These are phyloP conservation scores for Phalacrocorax pelagicus DNA, from an alignment of 2,113 vertebrate genomes.

Conservation along the genomic window DNA sequence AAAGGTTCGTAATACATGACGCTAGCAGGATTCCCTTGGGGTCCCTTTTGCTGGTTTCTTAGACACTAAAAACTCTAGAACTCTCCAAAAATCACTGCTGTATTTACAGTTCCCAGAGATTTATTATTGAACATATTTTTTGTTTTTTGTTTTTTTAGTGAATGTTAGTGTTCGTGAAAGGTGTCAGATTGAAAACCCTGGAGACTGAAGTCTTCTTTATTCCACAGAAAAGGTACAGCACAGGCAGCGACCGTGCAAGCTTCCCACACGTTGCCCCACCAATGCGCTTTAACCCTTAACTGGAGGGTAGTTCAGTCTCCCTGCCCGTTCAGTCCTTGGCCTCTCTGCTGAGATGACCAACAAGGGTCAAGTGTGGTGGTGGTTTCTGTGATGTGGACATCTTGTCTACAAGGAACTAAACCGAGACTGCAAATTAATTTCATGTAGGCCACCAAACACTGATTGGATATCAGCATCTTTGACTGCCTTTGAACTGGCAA, in stretches of 20 bases:
- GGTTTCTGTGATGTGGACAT: slow-evolving; percentile 53
- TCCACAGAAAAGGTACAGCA: slow-evolving; percentile 73
- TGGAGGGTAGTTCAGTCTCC: slow-evolving; percentile 66
- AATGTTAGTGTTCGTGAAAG: slow-evolving; percentile 69
- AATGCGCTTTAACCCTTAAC: slow-evolving; percentile 50
- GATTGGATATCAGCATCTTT: slow-evolving; percentile 11
- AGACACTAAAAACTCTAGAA: slow-evolving; percentile 37
- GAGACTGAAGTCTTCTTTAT: slow-evolving; percentile 75
- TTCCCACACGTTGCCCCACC: slow-evolving; percentile 61
- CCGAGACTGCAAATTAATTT: slow-evolving; percentile 31
- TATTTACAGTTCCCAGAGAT: slow-evolving; percentile 51
- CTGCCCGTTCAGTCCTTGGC: slow-evolving; percentile 49
- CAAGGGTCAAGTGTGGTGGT: slow-evolving; percentile 56
- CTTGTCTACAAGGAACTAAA: slow-evolving; percentile 19
- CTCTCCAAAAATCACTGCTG: slow-evolving; percentile 39
- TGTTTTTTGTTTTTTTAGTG: slow-evolving; percentile 70
- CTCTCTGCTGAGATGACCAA: slow-evolving; percentile 47
- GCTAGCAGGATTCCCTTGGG: slow-evolving; percentile 13
- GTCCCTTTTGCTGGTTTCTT: slow-evolving; percentile 42
- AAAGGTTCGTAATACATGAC: not conserved
- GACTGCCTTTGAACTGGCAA: slow-evolving; percentile 19
- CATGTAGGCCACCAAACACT: slow-evolving; percentile 19
- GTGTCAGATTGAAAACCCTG: slow-evolving; percentile 73
- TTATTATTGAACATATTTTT: slow-evolving; percentile 67
- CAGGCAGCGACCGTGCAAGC: slow-evolving; percentile 62